These are phyloP conservation scores for Melierax canorus DNA, from an alignment of 2,113 vertebrate genomes.

Conservation along the genomic window DNA sequence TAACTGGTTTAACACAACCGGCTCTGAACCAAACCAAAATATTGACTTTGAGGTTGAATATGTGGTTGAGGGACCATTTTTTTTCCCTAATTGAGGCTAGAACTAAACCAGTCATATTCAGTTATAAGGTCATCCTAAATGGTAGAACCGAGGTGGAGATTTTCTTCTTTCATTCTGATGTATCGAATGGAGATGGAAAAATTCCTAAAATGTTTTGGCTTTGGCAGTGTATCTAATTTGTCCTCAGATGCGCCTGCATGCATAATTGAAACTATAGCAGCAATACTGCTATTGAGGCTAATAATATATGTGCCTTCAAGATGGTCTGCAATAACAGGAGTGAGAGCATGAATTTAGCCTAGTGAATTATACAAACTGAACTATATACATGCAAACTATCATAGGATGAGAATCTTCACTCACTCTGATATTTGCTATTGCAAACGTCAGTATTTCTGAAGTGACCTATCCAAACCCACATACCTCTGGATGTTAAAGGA, in stretches of 20 bases:
- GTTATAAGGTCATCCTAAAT: not conserved
- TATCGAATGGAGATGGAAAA: slow-evolving; percentile 5
- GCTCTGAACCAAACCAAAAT: slow-evolving; percentile 30
- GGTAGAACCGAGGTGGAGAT: not conserved
- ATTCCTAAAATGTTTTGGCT: slow-evolving; percentile 39
- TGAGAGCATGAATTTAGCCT: not conserved
- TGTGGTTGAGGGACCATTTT: not conserved
- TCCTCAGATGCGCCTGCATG: slow-evolving; percentile 16
- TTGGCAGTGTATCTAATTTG: slow-evolving; percentile 21
- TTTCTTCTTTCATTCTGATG: slow-evolving; percentile 18
- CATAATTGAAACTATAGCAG: not conserved
- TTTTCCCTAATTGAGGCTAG: not conserved
- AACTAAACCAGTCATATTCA: not conserved
- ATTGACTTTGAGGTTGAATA: slow-evolving; percentile 3
- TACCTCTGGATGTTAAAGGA: not conserved
- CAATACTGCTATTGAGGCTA: not conserved
- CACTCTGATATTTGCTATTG: not conserved
- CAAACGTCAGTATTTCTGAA: not conserved
- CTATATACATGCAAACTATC: not conserved
- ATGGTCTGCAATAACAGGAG: not conserved
- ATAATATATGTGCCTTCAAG: not conserved
- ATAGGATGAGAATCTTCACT: not conserved
- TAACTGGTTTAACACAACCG: slow-evolving; percentile 1
- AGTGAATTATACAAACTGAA: not conserved
- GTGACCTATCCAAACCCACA: not conserved